Evolutionary conservation across 2,888 invertebrate species (phyloP).

Genomic region (Idaea dimidiata): DNA sequence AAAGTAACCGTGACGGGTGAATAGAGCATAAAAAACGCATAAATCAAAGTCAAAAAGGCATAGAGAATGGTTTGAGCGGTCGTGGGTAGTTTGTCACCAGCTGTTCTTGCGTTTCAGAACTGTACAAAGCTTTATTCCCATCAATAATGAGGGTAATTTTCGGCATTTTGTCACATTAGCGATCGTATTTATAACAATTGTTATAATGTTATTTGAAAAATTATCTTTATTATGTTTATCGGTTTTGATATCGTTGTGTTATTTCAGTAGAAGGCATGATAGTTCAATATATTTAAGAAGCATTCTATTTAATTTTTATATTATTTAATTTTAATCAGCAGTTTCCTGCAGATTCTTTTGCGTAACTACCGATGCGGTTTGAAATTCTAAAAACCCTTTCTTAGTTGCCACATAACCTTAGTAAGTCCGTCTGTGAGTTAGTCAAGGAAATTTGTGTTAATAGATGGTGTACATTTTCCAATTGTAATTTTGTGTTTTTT

Average conservation of each 20-base stretch:
- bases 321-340: no score
- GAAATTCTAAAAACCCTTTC: no score
- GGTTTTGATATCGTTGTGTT: conserved; percentile 14
- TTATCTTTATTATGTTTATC: conserved; percentile 30
- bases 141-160: conserved; percentile 80
- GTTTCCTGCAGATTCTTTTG: no score
- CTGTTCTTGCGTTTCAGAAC: conserved; percentile 51
- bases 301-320: no score
- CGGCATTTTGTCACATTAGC: conserved; percentile 76
- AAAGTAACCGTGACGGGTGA: conserved; percentile 76
- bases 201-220: conserved; percentile 53
- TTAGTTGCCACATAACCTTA: no score
- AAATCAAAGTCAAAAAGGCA: conserved; percentile 82
- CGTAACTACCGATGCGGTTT: no score
- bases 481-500: no score
- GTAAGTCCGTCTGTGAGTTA: no score
- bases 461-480: no score
- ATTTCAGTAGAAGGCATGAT: neutral
- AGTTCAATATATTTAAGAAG: neutral
- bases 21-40: conserved; percentile 79
- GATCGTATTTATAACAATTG: conserved; percentile 67
- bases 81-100: conserved; percentile 74
- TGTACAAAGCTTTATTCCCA: conserved; percentile 65
- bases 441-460: no score
- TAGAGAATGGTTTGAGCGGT: conserved; percentile 73